A percentile compares a stretch with the other conserved stretches of the same genome.
These are phyloP conservation scores for Lasius fuliginosus DNA, from an alignment of 2,888 invertebrate genomes.

Conservation along the genomic window DNA sequence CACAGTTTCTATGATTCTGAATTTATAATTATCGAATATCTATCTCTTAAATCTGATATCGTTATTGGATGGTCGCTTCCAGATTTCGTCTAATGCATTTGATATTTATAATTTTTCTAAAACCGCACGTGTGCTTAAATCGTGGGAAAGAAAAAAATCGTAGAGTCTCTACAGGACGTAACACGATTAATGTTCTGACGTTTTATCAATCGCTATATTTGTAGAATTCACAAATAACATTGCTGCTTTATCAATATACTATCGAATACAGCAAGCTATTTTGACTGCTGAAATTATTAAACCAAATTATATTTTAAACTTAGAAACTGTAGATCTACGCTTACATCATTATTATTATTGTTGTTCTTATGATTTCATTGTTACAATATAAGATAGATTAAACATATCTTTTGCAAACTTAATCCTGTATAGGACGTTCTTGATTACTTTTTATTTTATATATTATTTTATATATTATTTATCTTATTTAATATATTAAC, in stretches of 20 bases:
- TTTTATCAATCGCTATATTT: conserved; percentile 25
- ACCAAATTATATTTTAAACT: no score
- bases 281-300: not conserved
- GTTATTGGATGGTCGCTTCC: no score
- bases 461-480: not conserved
- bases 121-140: no score
- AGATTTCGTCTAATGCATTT: no score
- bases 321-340: not conserved
- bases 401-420: not conserved
- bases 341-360: not conserved
- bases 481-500: no score
- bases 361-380: not conserved
- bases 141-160: no score
- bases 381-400: not conserved
- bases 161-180: no score
- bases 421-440: not conserved
- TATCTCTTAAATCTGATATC: no score
- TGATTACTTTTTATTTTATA: not conserved
- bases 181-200: conserved; percentile 21
- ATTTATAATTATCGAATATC: no score
- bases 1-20: no score
- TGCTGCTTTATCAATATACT: not conserved
- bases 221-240: not conserved
- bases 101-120: no score
- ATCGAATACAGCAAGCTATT: not conserved